These are phyloP conservation scores for Salvelinus sp. DNA, from an alignment of 2,113 vertebrate species.

Conservation along the genomic window DNA sequence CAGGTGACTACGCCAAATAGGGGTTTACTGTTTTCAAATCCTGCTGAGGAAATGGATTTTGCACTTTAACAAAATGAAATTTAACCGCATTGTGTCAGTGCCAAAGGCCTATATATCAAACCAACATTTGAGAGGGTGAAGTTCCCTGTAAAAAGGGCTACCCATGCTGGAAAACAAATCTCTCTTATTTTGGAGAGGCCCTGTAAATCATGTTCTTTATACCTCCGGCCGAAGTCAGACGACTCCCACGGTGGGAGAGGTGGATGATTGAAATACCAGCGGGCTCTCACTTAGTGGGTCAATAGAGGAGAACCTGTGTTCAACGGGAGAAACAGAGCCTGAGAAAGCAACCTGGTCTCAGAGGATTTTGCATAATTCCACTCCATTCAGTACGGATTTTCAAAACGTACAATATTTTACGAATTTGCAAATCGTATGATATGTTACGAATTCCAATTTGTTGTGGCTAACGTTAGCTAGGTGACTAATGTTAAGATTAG, in stretches of 20 bases:
- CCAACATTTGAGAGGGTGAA: neutral
- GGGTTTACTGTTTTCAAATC: neutral
- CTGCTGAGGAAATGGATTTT: constrained; percentile 13
- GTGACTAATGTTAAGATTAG: too few species aligned
- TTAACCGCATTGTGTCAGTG: neutral
- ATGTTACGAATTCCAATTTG: too few species aligned
- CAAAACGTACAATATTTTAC: too few species aligned
- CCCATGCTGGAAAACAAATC: constrained; percentile 25
- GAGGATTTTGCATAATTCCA: too few species aligned
- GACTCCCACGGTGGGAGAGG: constrained; percentile 20
- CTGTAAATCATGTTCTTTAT: constrained; percentile 30
- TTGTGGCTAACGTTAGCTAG: too few species aligned
- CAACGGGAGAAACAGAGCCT: neutral
- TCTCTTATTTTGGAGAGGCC: constrained; percentile 15
- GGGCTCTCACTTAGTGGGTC: constrained; percentile 17
- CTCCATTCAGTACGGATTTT: too few species aligned
- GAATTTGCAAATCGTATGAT: too few species aligned
- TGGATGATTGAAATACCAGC: constrained; percentile 30
- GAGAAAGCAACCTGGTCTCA: neutral
- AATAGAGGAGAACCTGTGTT: neutral
- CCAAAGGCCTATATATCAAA: constrained; percentile 9
- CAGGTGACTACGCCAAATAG: neutral
- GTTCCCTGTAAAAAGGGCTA: constrained; percentile 1
- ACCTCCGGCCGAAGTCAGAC: constrained; percentile 25
- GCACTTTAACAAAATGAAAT: constrained; percentile 11